Conservation (phyloP, 2,113 vertebrate species). For the Gallinago undulata region DNA sequence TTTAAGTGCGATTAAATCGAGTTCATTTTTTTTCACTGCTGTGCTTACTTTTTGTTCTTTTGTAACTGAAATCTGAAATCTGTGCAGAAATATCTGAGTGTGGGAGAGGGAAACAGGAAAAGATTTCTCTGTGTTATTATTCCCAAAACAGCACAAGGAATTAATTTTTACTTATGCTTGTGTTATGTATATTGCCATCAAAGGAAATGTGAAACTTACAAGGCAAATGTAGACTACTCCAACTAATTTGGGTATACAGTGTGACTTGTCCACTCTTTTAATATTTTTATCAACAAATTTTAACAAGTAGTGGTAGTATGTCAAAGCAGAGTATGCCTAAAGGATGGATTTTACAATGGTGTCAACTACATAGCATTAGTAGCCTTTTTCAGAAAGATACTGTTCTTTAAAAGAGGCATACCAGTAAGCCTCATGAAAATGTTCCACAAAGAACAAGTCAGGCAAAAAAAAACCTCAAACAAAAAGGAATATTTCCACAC, state of each 20-base stretch:
- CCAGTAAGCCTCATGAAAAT: not conserved
- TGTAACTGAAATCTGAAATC: not conserved
- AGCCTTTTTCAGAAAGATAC: not conserved
- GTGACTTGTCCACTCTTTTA: not conserved
- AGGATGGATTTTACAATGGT: not conserved
- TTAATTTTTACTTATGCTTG: not conserved
- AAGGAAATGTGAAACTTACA: not conserved
- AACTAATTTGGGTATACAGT: not conserved
- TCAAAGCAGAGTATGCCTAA: not conserved
- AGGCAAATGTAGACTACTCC: not conserved
- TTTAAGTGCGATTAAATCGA: not conserved
- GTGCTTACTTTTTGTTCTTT: not conserved
- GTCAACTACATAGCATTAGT: not conserved
- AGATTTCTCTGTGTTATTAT: not conserved
- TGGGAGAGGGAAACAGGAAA: not conserved
- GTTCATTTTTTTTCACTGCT: not conserved
- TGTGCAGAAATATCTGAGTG: not conserved
- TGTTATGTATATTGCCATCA: not conserved
- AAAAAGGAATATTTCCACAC: not conserved
- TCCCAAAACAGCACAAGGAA: not conserved
- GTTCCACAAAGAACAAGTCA: not conserved
- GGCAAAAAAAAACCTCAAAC: not conserved
- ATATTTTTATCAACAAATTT: not conserved
- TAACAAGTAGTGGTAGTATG: not conserved
- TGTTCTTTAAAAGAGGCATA: not conserved